These are phyloP conservation scores for Propithecus deckenii DNA, from an alignment of 2,797 vertebrate genomes.

Conservation along the genomic window DNA sequence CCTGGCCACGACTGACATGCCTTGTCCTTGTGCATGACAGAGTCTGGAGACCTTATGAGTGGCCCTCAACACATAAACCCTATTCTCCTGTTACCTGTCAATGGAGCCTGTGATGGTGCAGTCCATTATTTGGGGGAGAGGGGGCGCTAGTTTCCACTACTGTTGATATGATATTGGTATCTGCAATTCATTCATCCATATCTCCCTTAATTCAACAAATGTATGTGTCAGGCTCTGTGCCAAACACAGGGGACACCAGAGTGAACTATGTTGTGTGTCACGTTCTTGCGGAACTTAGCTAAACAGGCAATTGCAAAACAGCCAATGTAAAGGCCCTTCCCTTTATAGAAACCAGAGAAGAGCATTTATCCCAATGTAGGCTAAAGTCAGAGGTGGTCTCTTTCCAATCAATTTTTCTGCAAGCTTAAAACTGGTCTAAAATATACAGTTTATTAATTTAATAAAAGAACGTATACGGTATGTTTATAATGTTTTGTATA, in stretches of 20 bases:
- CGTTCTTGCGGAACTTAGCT: background rate
- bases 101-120: background rate
- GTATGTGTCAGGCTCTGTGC: background rate
- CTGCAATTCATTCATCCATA: background rate
- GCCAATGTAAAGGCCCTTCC: background rate
- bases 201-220: background rate
- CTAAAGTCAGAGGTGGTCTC: background rate
- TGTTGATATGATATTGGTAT: background rate
- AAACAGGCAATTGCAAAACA: background rate
- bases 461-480: background rate
- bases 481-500: background rate
- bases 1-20: background rate
- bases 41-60: background rate
- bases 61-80: background rate
- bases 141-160: background rate
- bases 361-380: background rate
- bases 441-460: background rate
- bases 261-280: background rate
- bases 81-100: background rate
- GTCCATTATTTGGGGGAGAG: background rate
- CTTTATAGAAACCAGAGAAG: background rate
- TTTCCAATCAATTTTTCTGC: background rate
- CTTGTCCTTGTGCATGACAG: background rate
- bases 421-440: constrained; percentile 13
- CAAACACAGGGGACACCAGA: no score